Conservation (phyloP, 2,113 vertebrate species). For the Crotalus viridis region DNA sequence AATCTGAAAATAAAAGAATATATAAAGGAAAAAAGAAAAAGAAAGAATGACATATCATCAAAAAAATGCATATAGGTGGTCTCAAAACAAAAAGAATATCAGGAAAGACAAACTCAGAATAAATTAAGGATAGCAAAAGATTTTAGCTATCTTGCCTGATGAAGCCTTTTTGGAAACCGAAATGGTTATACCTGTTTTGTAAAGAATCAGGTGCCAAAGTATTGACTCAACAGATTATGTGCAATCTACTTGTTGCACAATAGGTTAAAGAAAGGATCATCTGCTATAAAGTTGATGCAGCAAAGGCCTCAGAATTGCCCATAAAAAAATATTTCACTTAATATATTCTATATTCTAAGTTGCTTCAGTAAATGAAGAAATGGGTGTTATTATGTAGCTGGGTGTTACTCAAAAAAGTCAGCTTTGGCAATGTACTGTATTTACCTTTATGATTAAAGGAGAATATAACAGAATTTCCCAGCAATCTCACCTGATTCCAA, state of each 20-base stretch:
- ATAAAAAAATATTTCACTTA: neutral
- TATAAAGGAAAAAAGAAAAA: neutral
- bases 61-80: neutral
- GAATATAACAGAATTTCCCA: constrained; percentile 3
- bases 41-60: neutral
- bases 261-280: neutral
- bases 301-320: neutral
- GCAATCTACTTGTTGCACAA: neutral
- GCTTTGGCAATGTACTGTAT: neutral
- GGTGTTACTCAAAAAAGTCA: neutral
- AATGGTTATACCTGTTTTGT: neutral
- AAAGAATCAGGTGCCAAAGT: neutral
- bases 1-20: neutral
- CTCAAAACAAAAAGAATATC: neutral
- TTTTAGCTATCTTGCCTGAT: neutral
- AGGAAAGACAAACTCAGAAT: neutral
- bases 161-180: neutral
- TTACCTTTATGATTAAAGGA: constrained; percentile 6
- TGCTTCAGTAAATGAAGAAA: constrained; percentile 15
- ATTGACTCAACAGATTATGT: neutral
- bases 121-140: neutral
- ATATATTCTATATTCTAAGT: neutral
- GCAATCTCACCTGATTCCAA: neutral
- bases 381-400: neutral
- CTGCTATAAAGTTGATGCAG: neutral